Conservation (phyloP, 2,113 vertebrate species). For the Charina bottae region DNA sequence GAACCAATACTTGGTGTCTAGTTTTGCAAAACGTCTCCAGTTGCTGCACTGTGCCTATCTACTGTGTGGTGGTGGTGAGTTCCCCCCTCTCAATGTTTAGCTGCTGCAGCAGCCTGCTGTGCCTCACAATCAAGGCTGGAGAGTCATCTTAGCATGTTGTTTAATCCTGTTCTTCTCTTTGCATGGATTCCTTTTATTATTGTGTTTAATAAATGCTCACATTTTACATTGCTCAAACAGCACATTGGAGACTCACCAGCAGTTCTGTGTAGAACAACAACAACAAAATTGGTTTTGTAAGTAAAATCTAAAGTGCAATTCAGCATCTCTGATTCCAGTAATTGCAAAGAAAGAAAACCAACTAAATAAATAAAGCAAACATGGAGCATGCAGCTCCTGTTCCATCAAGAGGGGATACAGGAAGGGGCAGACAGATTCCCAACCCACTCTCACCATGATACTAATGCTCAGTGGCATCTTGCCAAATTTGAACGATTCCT, state of each 20-base stretch:
- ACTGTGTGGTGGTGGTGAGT: not conserved
- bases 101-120: not conserved
- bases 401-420: not conserved
- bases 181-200: slow-evolving; percentile 16
- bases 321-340: not conserved
- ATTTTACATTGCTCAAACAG: not conserved
- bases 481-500: not conserved
- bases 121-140: not conserved
- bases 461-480: not conserved
- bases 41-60: not conserved
- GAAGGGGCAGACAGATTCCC: not conserved
- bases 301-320: slow-evolving; percentile 15
- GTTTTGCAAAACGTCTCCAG: not conserved
- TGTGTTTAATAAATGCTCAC: slow-evolving; percentile 24
- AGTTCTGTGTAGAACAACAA: not conserved
- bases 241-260: slow-evolving; percentile 21
- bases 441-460: not conserved
- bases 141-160: not conserved
- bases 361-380: not conserved
- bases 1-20: not conserved
- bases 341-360: not conserved
- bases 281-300: slow-evolving; percentile 7
- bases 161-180: not conserved
- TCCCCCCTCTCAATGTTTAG: not conserved
- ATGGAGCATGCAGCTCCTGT: not conserved